A percentile compares a stretch with the other conserved stretches of the same genome.
Evolutionary conservation across 2,113 vertebrate species (phyloP).

Genomic region (Tretioscincus oriximinensis): DNA sequence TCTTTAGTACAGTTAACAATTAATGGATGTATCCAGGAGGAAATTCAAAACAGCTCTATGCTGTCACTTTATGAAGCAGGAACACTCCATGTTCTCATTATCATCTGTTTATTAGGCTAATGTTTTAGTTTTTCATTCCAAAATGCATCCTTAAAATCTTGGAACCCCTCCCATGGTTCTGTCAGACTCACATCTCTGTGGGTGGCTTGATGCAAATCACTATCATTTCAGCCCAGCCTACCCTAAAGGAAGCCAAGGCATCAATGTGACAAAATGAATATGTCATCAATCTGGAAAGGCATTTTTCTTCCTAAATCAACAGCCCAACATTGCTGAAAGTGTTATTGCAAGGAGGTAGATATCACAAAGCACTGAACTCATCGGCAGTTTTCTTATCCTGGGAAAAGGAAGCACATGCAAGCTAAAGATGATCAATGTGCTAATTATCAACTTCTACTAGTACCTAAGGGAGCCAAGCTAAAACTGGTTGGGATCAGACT

Average conservation of each 20-base stretch:
- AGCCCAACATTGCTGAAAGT: background rate
- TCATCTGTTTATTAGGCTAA: background rate
- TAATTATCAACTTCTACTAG: too few species aligned
- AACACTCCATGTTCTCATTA: background rate
- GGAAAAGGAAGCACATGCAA: background rate
- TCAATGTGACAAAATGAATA: background rate
- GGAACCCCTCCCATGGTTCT: background rate
- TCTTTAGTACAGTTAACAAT: background rate
- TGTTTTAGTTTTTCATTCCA: background rate
- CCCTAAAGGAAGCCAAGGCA: too few species aligned
- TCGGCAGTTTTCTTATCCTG: background rate
- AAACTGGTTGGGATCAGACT: too few species aligned
- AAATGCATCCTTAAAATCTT: background rate
- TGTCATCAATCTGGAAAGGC: background rate
- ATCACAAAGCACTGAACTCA: background rate
- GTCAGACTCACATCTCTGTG: background rate
- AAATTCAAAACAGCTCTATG: background rate
- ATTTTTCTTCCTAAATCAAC: background rate
- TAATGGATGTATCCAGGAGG: background rate
- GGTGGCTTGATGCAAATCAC: background rate
- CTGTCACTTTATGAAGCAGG: background rate
- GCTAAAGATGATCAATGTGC: background rate
- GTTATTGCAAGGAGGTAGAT: background rate
- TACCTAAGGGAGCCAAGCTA: too few species aligned
- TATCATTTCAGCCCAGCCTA: background rate